Conservation (phyloP, 2,888 invertebrate genomes). For the Creontiades dilutus region DNA sequence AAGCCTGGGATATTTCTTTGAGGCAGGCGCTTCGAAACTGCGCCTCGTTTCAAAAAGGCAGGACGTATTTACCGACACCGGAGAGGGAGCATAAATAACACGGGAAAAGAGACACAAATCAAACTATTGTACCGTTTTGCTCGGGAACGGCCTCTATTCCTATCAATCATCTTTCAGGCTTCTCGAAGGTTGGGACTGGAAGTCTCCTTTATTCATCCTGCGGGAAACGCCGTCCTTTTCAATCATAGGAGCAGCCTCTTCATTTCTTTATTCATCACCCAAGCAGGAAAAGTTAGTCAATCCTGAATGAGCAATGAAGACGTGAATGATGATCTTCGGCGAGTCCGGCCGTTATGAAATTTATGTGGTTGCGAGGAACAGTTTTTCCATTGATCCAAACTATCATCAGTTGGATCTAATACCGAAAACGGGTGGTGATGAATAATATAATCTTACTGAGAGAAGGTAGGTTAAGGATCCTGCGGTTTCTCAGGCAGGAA, state of each 20-base stretch:
- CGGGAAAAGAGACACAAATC: slow-evolving; percentile 50
- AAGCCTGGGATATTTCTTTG: slow-evolving; percentile 36
- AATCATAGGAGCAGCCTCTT: slow-evolving; percentile 14
- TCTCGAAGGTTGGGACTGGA: background rate
- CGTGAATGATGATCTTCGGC: background rate
- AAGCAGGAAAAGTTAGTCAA: background rate
- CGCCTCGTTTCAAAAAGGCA: background rate
- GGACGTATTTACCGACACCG: slow-evolving; percentile 38
- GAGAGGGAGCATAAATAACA: slow-evolving; percentile 19
- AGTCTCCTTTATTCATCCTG: slow-evolving; percentile 14
- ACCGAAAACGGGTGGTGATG: no score
- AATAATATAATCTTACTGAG: no score
- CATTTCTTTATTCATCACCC: background rate
- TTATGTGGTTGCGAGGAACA: background rate
- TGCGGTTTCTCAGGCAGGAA: no score
- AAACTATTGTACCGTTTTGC: slow-evolving; percentile 46
- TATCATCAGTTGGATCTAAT: background rate
- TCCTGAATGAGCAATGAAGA: background rate
- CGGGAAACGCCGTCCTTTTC: slow-evolving; percentile 28
- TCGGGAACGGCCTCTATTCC: slow-evolving; percentile 14
- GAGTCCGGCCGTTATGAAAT: background rate
- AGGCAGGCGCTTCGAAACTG: slow-evolving; percentile 18
- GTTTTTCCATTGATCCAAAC: background rate
- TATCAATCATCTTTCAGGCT: slow-evolving; percentile 23
- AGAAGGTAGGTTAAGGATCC: no score